These are phyloP conservation scores for Sebastes paucispinis DNA, from an alignment of 2,797 vertebrate genomes.

Conservation along the genomic window DNA sequence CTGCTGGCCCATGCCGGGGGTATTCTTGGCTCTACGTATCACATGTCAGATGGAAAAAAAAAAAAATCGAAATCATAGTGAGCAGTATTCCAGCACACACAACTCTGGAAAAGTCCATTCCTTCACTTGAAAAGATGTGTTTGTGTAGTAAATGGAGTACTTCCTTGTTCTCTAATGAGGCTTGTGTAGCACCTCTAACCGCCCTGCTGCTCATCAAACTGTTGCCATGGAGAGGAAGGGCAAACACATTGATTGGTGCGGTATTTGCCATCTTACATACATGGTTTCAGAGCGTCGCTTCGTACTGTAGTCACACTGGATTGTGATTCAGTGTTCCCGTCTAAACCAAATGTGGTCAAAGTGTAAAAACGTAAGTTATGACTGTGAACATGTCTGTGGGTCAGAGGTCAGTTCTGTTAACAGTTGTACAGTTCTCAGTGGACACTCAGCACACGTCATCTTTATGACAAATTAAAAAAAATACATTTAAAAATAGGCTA, in stretches of 20 bases:
- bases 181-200: not conserved
- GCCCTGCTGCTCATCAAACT: not conserved
- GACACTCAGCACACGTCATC: not conserved
- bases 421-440: no score
- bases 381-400: not conserved
- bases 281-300: not conserved
- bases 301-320: accelerated
- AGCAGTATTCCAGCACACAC: not conserved
- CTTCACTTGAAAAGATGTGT: not conserved
- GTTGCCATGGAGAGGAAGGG: constrained; percentile 10
- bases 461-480: not conserved
- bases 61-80: not conserved
- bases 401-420: no score
- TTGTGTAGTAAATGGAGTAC: not conserved
- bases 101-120: not conserved
- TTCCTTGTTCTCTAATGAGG: not conserved
- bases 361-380: not conserved
- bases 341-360: not conserved
- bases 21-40: constrained; percentile 28
- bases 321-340: not conserved
- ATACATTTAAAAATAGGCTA: no score
- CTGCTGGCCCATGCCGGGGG: not conserved
- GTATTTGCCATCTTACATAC: not conserved
- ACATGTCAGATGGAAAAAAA: constrained; percentile 13
- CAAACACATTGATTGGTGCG: not conserved